Evolutionary conservation across 2,113 vertebrate species (phyloP), one percentile per base, ranked within the genome.

Genomic region (Raja brachyura): DNA sequence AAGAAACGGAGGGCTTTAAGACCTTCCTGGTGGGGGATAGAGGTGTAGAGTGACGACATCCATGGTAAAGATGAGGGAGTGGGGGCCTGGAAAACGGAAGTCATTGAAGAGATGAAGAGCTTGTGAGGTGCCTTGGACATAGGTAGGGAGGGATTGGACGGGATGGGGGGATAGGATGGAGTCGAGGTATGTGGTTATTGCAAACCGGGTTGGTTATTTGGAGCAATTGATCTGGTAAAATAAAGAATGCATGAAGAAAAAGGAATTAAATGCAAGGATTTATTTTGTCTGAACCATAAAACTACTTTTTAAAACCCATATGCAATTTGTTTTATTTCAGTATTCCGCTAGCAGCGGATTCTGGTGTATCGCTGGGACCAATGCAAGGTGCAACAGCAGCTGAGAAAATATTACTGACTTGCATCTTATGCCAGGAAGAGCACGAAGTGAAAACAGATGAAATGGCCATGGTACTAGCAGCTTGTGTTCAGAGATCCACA

Each of bases 391-490:
- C 96, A 0, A 96, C 97, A 79, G 93, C 97, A 0, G 86, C 95
- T n/a, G 97, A 98, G 94, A 97, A 98, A 94, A 98, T 98, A 95
- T 94, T 97, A 93, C 95, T 99, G 94, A 99, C 97, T 66, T 99
- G 99, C 95, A 99, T 99, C 94, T 97, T 99, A 31, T 99, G 99
- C 95, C 99, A 99, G 95, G 99, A 99, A 95, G 99, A 99, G 93
- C 98, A 99, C 94, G 98, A 99, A 95, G 98, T 99, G 39, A 96
- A 95, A 93, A 95, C 97, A 94, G 97, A 96, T 94, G 97, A 96
- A 94, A 95, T 96, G 93, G 98, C 98, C 93, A 99, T 99, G 98
- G 99, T 99, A 4, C 96, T 99, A 93, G 97, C 99, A 0, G 98
- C 98, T 16, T 99, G 98, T 95, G 98, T 99, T 93, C 99, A 99